Conservation (phyloP, 2,797 vertebrate genomes). For the Sebastes taczanowskii region DNA sequence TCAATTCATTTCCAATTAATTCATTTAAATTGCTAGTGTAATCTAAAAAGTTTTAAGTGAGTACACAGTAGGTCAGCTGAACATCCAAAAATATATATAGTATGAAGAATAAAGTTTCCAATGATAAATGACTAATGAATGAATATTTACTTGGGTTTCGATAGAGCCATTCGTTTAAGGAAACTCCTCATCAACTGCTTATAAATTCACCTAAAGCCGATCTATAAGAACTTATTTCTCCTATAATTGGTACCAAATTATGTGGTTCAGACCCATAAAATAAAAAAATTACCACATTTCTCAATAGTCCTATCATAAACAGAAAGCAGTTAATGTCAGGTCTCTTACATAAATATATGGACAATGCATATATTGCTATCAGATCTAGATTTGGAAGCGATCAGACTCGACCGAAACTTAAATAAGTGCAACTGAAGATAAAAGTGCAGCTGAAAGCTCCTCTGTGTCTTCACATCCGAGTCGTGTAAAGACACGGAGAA, state of each 20-base stretch:
- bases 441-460: slow-evolving; percentile 21
- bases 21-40: not conserved
- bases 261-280: not conserved
- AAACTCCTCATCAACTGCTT: not conserved
- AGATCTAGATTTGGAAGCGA: slow-evolving; percentile 31
- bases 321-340: slow-evolving; percentile 5
- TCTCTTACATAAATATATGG: not conserved
- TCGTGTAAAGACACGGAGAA: not conserved
- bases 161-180: not conserved
- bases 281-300: not conserved
- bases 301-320: not conserved
- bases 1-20: not conserved
- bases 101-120: not conserved
- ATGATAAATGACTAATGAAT: not conserved
- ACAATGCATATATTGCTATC: slow-evolving; percentile 6
- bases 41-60: not conserved
- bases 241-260: not conserved
- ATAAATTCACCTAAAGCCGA: not conserved
- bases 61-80: not conserved
- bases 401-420: not conserved
- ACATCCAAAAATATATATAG: not conserved
- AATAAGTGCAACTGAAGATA: slow-evolving; percentile 7
- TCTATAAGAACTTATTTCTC: not conserved
- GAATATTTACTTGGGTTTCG: not conserved
- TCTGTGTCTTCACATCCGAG: not conserved